Base-by-base conservation (phyloP, 2,113 vertebrate species). In the Dromiciops gliroides region DNA sequence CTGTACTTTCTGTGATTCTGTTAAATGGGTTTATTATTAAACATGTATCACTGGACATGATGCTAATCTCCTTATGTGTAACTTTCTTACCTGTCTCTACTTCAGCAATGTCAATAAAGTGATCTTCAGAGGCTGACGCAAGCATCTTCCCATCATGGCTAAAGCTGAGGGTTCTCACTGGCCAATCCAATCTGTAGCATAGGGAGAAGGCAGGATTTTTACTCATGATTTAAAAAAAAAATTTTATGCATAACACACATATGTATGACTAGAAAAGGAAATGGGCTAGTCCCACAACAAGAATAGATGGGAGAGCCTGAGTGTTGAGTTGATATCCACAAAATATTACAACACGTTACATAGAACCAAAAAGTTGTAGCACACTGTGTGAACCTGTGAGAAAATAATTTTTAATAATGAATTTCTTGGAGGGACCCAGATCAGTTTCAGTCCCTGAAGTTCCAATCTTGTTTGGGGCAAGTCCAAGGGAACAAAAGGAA, bases 131-230 rank as follows among this genome's bases (percentile, higher is more conserved):
- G 0, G 99, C 99, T 0, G 99, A 99, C 0, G 99, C 99, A 98
- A 99, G 97, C 99, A 99, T 99, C 98, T 99, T 99, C 28, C 99
- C 99, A 91, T 99, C 99, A 0, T 99, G 99, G 98, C 99, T 99
- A 93, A 99, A 99, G 98, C 99, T 99, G 94, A 99, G 98, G 0
- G 99, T 99, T 95, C 99, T 99, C 94, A 99, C 99, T 0, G 99
- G 99, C 99, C 99, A 99, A 98, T 99, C 99, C 19, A 99, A 98
- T 95, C 99, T 99, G 96, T 7, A 94, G 94, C 0, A 92, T 31
- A 48, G 75, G 0, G 0, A 48, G 12, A 24, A 25, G 0, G 25
- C 23, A 91, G 88, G 11, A 14, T 16, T 52, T 94, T 93, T 44
- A 60, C 26, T 60, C 11, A 91, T 49, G 19, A 93, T 92, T 1